phyloP scores from a whole-genome alignment of 2,797 vertebrate species.

The Sebastes flavidus region DNA sequence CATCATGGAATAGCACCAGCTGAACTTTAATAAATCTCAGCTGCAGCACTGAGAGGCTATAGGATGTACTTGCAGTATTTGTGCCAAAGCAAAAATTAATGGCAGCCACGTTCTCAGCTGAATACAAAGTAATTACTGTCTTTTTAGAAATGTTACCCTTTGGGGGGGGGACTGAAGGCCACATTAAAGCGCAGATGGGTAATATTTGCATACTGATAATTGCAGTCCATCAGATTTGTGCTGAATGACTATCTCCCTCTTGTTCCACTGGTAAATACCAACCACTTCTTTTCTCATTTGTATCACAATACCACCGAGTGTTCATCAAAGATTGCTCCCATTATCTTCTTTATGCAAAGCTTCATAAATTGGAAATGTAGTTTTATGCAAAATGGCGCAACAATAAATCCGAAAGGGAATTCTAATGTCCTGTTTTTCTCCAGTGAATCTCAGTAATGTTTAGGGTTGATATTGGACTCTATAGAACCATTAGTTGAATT shows the following conservation, averaged over 20 bases:
- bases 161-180: constrained; percentile 18
- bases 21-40: constrained; percentile 65
- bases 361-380: constrained; percentile 20
- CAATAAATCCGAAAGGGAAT: constrained; percentile 10
- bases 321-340: constrained; percentile 5
- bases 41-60: constrained; percentile 40
- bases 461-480: neutral
- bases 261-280: constrained; percentile 53
- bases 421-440: neutral
- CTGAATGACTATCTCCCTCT: constrained; percentile 36
- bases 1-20: constrained; percentile 28
- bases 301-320: constrained; percentile 31
- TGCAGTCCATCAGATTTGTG: constrained; percentile 52
- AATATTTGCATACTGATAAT: constrained; percentile 70
- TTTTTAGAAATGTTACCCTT: constrained; percentile 71
- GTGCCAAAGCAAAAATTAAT: constrained; percentile 65
- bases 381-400: neutral
- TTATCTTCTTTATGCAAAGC: constrained; percentile 12
- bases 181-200: constrained; percentile 65
- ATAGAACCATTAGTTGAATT: constrained; percentile 8
- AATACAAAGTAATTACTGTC: constrained; percentile 72
- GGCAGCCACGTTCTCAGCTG: constrained; percentile 51
- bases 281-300: constrained; percentile 44
- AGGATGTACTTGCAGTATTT: constrained; percentile 28
- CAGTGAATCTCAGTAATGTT: neutral